Evolutionary conservation across 2,113 vertebrate genomes (phyloP).

Genomic region (Phyllostomus discolor): DNA sequence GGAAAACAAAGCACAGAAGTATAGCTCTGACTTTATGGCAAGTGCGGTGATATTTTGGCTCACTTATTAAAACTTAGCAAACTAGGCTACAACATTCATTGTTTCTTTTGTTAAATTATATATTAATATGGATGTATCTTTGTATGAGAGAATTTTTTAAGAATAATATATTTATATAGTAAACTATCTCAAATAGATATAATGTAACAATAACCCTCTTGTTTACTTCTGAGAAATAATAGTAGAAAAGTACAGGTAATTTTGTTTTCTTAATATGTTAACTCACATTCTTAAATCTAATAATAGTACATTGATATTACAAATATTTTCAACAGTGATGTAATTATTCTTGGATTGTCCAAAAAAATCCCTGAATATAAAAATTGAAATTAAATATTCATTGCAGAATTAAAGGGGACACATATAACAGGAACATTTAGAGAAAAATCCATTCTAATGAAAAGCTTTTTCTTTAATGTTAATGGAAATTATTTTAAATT

Average conservation of each 20-base stretch:
- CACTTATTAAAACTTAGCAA: not conserved
- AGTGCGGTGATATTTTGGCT: not conserved
- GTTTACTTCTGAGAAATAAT: not conserved
- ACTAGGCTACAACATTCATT: not conserved
- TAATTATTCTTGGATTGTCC: not conserved
- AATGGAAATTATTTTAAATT: slow-evolving; percentile 14
- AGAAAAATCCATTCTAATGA: not conserved
- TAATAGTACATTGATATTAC: not conserved
- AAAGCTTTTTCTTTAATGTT: not conserved
- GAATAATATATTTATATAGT: not conserved
- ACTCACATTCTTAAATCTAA: not conserved
- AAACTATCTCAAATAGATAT: not conserved
- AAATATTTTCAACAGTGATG: not conserved
- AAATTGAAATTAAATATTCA: not conserved
- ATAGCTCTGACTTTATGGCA: not conserved
- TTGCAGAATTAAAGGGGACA: not conserved
- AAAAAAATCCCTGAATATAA: not conserved
- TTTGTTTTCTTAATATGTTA: slow-evolving; percentile 5
- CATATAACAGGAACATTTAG: not conserved
- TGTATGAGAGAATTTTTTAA: not conserved
- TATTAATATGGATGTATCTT: not conserved
- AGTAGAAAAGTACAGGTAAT: not conserved
- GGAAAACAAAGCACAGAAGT: not conserved
- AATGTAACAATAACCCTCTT: not conserved
- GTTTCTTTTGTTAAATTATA: not conserved